Conservation (phyloP, 1,140 invertebrate species). For the Cryptotermes secundus region DNA sequence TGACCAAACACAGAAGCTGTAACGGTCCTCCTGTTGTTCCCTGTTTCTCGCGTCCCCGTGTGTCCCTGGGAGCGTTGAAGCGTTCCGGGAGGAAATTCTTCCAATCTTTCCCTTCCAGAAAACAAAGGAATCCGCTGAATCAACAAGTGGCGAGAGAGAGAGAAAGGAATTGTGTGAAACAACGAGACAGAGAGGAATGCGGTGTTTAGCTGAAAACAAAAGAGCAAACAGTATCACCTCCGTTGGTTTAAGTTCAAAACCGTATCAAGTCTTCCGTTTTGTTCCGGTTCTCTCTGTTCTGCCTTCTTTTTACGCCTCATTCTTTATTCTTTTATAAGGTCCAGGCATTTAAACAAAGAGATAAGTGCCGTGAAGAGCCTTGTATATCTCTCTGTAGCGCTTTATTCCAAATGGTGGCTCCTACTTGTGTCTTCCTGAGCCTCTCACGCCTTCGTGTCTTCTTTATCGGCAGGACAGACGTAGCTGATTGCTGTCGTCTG, state of each 20-base stretch:
- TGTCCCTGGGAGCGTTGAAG: not conserved
- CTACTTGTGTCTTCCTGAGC: not conserved
- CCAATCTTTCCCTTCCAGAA: not conserved
- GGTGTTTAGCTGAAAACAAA: not conserved
- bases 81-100: not conserved
- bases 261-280: not conserved
- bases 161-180: not conserved
- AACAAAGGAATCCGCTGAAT: constrained; percentile 13
- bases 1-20: not conserved
- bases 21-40: not conserved
- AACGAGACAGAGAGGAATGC: not conserved
- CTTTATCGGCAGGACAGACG: not conserved
- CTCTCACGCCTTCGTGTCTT: not conserved
- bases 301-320: not conserved
- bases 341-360: not conserved
- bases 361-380: not conserved
- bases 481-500: not conserved
- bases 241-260: not conserved
- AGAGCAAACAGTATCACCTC: not conserved
- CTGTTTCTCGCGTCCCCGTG: not conserved
- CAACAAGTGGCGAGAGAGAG: not conserved
- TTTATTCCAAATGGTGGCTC: not conserved
- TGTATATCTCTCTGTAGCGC: not conserved
- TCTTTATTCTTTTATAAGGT: not conserved
- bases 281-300: not conserved